Base-by-base conservation (phyloP, 1,140 invertebrate species). In the Drosophila nannoptera region DNA sequence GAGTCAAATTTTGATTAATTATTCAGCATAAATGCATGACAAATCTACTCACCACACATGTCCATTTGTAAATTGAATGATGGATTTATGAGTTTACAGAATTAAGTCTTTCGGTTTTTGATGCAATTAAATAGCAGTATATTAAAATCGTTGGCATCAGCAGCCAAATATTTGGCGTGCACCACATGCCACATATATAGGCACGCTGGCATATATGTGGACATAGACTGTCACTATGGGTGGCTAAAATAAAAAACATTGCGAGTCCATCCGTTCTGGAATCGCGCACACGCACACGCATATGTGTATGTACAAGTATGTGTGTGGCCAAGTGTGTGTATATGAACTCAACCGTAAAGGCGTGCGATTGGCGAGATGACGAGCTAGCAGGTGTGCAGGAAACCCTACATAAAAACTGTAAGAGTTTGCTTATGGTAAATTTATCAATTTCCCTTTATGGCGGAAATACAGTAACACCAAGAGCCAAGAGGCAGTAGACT, bases 51-150 rank as follows among this genome's bases (percentile, higher is more conserved):
- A 71, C 68, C 76, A 65, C 76, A 83, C 63, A 54, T 70, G 52
- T 31, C 65, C 73, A 76, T 78, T 83, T 83, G 65, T 61, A 74
- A 83, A 83, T 80, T 83, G 69, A 80, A 73, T 83, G 80, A 83
- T 76, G 73, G 59, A 70, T 66, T 70, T 84, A 76, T 83, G 62
- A 73, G 78, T 73, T 84, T 84, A 70, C 67, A 68, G 62, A 62
- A 78, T 78, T 78, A 67, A 83, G 75, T 76, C 69, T 55, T 84
- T 80, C 69, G 69, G 72, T 69, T 69, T 75, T 75, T 72, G 46
- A 45, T 59, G 58, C 58, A 32, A 49, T 72, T 33, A 36, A 56
- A 52, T 58, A 52, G 14, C 14, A 14, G 48, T 35, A 50, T 43
- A 14, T 43, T 32, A 52, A 40, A 53, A 29, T 7, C 12, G 43